phyloP scores from a whole-genome alignment of 2,797 vertebrate genomes.

The Lindbergichthys nudifrons region DNA sequence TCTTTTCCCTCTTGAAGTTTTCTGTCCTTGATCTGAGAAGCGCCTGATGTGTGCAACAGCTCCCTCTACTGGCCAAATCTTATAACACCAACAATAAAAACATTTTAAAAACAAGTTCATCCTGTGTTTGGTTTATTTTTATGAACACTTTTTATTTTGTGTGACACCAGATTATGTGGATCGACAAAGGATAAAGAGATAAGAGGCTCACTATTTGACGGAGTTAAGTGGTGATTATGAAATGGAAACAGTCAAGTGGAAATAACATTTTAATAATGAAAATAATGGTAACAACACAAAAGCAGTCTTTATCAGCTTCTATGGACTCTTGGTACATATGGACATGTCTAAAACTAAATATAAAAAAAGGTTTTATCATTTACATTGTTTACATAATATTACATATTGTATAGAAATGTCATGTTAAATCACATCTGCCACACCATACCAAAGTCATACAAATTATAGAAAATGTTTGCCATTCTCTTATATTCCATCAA shows the following conservation, averaged over 20 bases:
- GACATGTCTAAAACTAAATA: neutral
- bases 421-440: neutral
- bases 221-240: neutral
- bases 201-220: neutral
- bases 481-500: neutral
- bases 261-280: constrained; percentile 32
- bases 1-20: neutral
- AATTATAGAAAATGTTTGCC: neutral
- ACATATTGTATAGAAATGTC: constrained; percentile 3
- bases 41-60: neutral
- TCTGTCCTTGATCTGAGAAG: neutral
- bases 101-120: neutral
- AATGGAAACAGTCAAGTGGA: constrained; percentile 1
- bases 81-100: neutral
- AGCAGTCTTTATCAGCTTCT: constrained; percentile 4
- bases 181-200: neutral
- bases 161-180: neutral
- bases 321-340: neutral
- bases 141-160: neutral
- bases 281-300: constrained; percentile 14
- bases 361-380: neutral
- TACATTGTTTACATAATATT: constrained; percentile 17
- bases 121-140: neutral
- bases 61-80: neutral
- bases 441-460: neutral